Conservation (phyloP, 1,140 invertebrate genomes). For the Panagrolaimus sp. region DNA sequence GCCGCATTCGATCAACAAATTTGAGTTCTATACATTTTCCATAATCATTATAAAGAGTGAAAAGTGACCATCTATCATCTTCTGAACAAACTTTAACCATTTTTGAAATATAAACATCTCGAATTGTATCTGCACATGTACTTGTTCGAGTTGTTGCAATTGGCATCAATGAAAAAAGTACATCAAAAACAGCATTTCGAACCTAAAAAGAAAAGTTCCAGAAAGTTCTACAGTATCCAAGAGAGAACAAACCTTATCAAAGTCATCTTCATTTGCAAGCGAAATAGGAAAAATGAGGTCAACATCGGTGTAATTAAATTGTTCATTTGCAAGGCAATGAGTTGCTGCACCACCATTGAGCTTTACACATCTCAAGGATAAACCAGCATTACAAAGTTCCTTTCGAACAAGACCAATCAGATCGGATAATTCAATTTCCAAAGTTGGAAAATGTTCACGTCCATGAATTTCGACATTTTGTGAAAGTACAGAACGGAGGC, state of each 20-base stretch:
- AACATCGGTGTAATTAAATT: constrained; percentile 83
- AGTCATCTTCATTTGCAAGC: constrained; percentile 70
- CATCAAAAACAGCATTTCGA: constrained; percentile 72
- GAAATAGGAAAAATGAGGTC: constrained; percentile 97
- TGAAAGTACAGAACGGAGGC: constrained; percentile 89
- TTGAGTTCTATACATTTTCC: constrained; percentile 78
- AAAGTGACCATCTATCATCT: constrained; percentile 92
- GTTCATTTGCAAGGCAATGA: constrained; percentile 79
- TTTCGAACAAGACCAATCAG: constrained; percentile 68
- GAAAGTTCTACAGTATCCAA: not conserved
- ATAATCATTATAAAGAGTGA: constrained; percentile 83
- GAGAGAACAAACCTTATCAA: constrained; percentile 77
- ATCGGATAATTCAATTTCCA: constrained; percentile 84
- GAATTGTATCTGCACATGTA: constrained; percentile 83
- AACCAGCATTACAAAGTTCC: constrained; percentile 69
- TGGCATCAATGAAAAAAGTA: constrained; percentile 85
- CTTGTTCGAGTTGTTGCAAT: constrained; percentile 80
- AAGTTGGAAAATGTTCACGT: constrained; percentile 92
- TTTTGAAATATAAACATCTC: constrained; percentile 96
- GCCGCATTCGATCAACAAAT: constrained; percentile 95
- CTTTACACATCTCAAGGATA: constrained; percentile 81
- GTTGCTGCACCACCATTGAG: constrained; percentile 97
- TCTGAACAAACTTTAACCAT: constrained; percentile 92
- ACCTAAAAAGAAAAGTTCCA: constrained; percentile 20
- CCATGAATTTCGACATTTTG: constrained; percentile 91